Base-by-base conservation (phyloP, 2,797 vertebrate species). In the Brachyalestes nurse region DNA sequence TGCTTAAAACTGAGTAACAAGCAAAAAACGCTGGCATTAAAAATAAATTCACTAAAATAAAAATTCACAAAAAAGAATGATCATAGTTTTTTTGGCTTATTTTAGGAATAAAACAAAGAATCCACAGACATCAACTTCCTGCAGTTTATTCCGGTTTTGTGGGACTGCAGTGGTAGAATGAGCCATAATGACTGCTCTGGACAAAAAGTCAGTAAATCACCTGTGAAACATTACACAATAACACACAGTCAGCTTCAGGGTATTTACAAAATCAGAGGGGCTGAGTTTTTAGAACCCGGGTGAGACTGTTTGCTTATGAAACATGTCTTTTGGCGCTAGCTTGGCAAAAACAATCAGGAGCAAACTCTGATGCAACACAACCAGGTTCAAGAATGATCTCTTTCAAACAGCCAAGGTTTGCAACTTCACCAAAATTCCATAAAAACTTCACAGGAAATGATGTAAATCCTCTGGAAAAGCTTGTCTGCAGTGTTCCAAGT, bases 141-240 rank as follows among this genome's bases (percentile, higher is more conserved):
- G 45, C 34, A 47, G 45, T 47, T 47, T 47, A 47, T 47, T 47
- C 12, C 12, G 8, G 12, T 47, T 47, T 47, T 47, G 45, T 34
- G 4, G 34, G 34, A 34, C 34, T 34, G 34, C 34, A 34, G 34
- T 34, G 34, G 34, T 34, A 34, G 34, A 34, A 34, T 34, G 34
- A 34, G 4, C 34, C 34, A 34, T 34, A 34, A 34, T 34, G 34
- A 34, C 34, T 1, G 9, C 45, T 47, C 12, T 51, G 47, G 47
- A 51, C 47, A 71, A 45, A 72, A 38, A 21, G 75, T 19, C 53
- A 21, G 45, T 53, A 61, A 83, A 51, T 23, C 47, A 60, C 40
- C 53, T 53, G 21, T 40, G 62, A 19, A 80, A 80, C 21, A 83
- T 80, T 81, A 47, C 82, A 74, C 82, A 80, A 74, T 45, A 45